Evolutionary conservation across 2,113 vertebrate species (phyloP), one percentile per base, ranked within the genome.

Genomic region (Cheilinus undulatus): DNA sequence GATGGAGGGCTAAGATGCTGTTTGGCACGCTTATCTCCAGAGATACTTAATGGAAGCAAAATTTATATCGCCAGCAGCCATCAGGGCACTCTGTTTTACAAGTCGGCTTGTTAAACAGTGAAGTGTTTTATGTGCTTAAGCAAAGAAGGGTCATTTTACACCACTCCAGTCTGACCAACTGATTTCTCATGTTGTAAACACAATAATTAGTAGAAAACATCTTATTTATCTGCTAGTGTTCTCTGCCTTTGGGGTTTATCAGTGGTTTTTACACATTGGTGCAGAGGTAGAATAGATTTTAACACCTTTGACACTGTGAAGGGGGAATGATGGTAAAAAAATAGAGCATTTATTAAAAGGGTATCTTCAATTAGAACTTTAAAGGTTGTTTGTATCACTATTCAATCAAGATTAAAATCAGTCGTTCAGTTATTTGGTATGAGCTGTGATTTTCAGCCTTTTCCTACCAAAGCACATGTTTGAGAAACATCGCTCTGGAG

Each of bases 11-110:
- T 9, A 40, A 74, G 42, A 51, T 22, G 27, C 32, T n/a, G 58
- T 67, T 56, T 45, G 69, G 58, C 62, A 32, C 9, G 32, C 43
- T 60, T 27, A 69, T 77, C 74, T 72, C 63, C 22, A 46, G 32
- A 73, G 76, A 76, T 15, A 27, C 54, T 63, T 72, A 72, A 78
- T 82, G 75, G 76, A 78, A 26, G 73, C 56, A 71, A 77, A 8
- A 53, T 76, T 63, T 77, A 72, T 72, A 62, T 68, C 73, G 42
- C 49, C 68, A 23, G 14, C n/a, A 52, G 64, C 69, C 78, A 78
- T 56, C 68, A 50, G 67, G 24, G 40, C 73, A 50, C 61, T 79
- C 24, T 15, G 40, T 66, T 73, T 78, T 78, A 74, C 62, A 74
- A 48, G 69, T 23, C 22, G 24, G 34, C 73, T 65, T 71, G 57